phyloP scores from a whole-genome alignment of 2,888 invertebrate genomes.

The Drosophila aldrichi region DNA sequence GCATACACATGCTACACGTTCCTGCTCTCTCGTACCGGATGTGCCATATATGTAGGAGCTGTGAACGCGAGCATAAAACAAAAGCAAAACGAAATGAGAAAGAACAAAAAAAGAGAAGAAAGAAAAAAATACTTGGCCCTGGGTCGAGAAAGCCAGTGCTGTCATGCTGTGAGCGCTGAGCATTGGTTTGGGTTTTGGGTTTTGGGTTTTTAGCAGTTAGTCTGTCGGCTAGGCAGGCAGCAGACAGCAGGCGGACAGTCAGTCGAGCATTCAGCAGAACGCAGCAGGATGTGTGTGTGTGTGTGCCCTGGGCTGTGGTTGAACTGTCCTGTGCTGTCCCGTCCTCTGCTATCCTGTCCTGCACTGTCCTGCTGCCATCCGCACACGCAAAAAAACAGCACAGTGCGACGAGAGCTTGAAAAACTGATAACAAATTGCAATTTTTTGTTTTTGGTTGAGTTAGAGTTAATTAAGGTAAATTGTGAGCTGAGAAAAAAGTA shows the following conservation, averaged over 20 bases:
- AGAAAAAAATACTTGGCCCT: conserved; percentile 58
- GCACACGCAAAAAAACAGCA: not conserved
- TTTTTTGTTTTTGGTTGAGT: not conserved
- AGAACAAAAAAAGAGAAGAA: not conserved
- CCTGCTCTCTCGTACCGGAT: conserved; percentile 58
- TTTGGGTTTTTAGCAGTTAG: conserved; percentile 7
- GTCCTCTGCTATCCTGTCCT: not conserved
- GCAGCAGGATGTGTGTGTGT: conserved; percentile 69
- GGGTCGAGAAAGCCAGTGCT: conserved; percentile 26
- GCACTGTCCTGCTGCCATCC: not conserved
- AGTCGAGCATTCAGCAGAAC: conserved; percentile 15
- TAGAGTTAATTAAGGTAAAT: not conserved
- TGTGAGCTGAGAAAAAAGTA: not conserved
- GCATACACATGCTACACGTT: conserved; percentile 25
- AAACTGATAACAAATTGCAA: conserved; percentile 1
- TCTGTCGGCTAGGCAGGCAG: too few species aligned
- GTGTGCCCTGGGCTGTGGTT: conserved; percentile 68
- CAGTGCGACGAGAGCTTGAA: conserved; percentile 11
- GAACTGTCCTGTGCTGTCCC: conserved; percentile 5
- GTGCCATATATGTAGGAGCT: conserved; percentile 55
- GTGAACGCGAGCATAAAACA: conserved; percentile 10
- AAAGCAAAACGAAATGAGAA: not conserved
- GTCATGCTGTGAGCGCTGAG: conserved; percentile 16
- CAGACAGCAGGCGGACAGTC: conserved; percentile 3
- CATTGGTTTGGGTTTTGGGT: not conserved